Conservation (phyloP, 2,888 invertebrate genomes). For the Galerucella calmariensis region DNA sequence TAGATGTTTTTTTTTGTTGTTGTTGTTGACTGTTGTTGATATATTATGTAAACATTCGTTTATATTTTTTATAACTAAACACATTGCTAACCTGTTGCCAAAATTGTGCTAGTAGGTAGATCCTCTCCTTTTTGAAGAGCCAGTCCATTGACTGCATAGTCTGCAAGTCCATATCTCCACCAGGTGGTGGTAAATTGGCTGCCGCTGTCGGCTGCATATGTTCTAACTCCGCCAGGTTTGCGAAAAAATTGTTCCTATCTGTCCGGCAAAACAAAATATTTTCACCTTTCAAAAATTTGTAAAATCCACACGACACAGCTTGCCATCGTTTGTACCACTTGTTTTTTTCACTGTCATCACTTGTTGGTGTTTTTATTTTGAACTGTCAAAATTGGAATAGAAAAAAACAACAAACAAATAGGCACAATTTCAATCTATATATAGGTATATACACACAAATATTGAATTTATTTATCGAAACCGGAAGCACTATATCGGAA, state of each 20-base stretch:
- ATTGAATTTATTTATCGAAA: constrained; percentile 30
- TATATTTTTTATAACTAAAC: not conserved
- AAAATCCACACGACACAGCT: constrained; percentile 29
- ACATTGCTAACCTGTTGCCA: constrained; percentile 89
- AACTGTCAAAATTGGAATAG: constrained; percentile 4
- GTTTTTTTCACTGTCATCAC: constrained; percentile 36
- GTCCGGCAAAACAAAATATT: constrained; percentile 18
- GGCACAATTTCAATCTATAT: constrained; percentile 9
- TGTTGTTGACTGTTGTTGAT: no score
- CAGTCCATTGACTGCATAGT: constrained; percentile 96
- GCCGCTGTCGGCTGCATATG: constrained; percentile 85
- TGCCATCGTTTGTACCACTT: constrained; percentile 33
- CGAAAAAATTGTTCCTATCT: constrained; percentile 32
- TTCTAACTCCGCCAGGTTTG: constrained; percentile 60
- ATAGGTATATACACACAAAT: constrained; percentile 13
- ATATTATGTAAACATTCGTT: no score
- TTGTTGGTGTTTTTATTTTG: constrained; percentile 23
- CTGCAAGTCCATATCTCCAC: constrained; percentile 90
- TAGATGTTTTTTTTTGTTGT: no score
- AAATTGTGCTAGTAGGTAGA: constrained; percentile 93
- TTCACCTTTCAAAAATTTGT: constrained; percentile 38
- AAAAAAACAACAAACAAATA: not conserved
- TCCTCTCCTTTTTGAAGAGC: constrained; percentile 95
- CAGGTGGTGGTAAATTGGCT: constrained; percentile 68
- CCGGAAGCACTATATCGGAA: constrained; percentile 47